A percentile compares a stretch with the other conserved stretches of the same genome.
Conservation (phyloP, 2,797 vertebrate species). For the Sylvilagus floridanus region DNA sequence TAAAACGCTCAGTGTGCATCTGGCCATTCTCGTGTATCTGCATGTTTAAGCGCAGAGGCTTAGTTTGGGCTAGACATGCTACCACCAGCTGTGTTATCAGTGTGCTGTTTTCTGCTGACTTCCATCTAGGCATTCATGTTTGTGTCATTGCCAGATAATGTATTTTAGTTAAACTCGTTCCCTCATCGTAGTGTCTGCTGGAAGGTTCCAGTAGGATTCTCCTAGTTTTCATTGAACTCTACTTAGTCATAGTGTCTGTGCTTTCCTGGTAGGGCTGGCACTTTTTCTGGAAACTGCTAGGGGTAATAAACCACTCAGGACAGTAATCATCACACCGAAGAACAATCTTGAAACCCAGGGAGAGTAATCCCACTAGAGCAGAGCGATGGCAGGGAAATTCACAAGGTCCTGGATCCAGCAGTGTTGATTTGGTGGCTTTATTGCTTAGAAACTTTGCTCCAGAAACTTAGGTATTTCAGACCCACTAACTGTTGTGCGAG, state of each 20-base stretch:
- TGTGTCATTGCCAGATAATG: constrained; percentile 12
- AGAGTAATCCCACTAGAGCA: background rate
- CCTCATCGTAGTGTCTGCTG: background rate
- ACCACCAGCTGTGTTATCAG: background rate
- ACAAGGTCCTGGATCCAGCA: background rate
- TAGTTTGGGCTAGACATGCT: constrained; percentile 46
- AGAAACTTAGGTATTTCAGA: constrained; percentile 42
- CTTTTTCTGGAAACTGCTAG: background rate
- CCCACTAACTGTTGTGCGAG: background rate
- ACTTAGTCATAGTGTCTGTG: constrained; percentile 20
- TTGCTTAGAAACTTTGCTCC: constrained; percentile 56
- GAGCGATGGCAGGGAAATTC: background rate
- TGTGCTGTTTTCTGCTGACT: constrained; percentile 47
- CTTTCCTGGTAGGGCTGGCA: constrained; percentile 52
- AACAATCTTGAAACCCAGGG: background rate
- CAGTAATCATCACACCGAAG: background rate
- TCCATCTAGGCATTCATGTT: background rate
- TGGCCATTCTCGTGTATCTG: constrained; percentile 44
- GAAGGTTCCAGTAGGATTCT: constrained; percentile 43
- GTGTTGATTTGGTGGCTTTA: background rate
- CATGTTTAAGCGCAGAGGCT: constrained; percentile 46
- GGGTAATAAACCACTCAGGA: background rate
- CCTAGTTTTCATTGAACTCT: constrained; percentile 50
- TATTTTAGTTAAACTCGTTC: constrained; percentile 44
- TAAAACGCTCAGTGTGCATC: constrained; percentile 21